Conservation (phyloP, 2,888 invertebrate genomes). For the Polydrusus pterygomalis region DNA sequence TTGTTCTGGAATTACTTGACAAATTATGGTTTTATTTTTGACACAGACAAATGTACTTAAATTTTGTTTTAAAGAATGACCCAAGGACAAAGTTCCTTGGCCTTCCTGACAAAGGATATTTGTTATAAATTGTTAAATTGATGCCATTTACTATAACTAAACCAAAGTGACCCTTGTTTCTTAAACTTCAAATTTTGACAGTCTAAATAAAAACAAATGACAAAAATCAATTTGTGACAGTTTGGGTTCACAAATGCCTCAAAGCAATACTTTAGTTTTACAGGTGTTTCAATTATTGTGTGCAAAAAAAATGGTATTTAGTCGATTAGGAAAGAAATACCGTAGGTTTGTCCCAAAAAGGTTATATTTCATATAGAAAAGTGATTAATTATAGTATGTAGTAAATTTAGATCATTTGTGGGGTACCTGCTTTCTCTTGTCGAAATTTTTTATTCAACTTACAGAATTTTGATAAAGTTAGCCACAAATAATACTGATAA, state of each 20-base stretch:
- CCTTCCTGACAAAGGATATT: slow-evolving; percentile 5
- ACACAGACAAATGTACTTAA: background rate
- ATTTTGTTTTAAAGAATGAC: background rate
- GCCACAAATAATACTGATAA: too few relatives aligned
- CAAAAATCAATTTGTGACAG: background rate
- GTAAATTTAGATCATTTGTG: background rate
- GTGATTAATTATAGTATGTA: background rate
- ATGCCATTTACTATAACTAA: background rate
- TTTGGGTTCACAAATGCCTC: background rate
- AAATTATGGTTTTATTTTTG: background rate
- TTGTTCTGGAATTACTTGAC: background rate
- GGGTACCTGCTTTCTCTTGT: background rate
- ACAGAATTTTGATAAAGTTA: too few relatives aligned
- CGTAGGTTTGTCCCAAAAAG: slow-evolving; percentile 3
- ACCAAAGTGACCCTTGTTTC: background rate
- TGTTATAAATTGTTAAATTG: slow-evolving; percentile 1
- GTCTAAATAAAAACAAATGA: slow-evolving; percentile 2
- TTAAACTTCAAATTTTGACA: background rate
- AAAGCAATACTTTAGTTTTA: background rate
- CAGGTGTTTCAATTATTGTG: slow-evolving; percentile 16
- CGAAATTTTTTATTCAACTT: too few relatives aligned
- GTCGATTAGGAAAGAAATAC: slow-evolving; percentile 8
- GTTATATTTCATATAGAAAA: background rate
- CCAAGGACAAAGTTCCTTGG: slow-evolving; percentile 7
- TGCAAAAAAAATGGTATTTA: slow-evolving; percentile 14